A percentile compares a stretch with the other conserved stretches of the same genome.
Conservation (phyloP, 92 coral and sea anemone genomes). For the Paramuricea clavata region DNA sequence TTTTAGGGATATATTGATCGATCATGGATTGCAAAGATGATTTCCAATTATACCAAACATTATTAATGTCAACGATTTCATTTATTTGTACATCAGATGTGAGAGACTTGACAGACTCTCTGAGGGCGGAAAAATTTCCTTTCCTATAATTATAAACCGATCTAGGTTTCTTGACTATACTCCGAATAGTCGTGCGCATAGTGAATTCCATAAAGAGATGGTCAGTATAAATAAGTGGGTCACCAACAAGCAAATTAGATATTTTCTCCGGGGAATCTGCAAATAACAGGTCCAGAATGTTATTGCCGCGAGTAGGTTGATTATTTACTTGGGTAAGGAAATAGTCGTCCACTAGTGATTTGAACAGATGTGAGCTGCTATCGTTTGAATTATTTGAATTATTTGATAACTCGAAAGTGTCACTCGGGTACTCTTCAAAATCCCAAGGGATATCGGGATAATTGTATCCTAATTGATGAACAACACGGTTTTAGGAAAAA, state of each 20-base stretch:
- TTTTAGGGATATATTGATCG: conserved; percentile 28
- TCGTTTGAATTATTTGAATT: too few relatives aligned
- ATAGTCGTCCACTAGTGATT: neutral
- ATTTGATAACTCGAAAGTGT: too few relatives aligned
- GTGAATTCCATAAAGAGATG: neutral
- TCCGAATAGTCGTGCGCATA: neutral
- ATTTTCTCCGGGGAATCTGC: neutral
- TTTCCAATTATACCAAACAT: conserved; percentile 28
- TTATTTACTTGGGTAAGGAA: conserved; percentile 1
- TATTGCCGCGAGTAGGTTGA: too few relatives aligned
- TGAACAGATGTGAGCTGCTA: too few relatives aligned
- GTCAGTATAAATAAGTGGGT: neutral
- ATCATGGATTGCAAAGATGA: neutral
- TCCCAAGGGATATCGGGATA: neutral
- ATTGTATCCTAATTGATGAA: too few relatives aligned
- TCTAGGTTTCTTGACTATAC: neutral
- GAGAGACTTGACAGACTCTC: conserved; percentile 18
- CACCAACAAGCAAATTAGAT: neutral
- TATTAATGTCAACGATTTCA: conserved; percentile 14
- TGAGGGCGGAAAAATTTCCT: conserved; percentile 34
- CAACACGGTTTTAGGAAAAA: too few relatives aligned
- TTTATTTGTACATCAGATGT: neutral
- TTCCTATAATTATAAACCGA: conserved; percentile 39
- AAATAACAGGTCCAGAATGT: too few relatives aligned
- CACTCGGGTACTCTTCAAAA: neutral